Evolutionary conservation across 2,888 invertebrate genomes (phyloP).

Genomic region (Nephrotoma guestfalica): DNA sequence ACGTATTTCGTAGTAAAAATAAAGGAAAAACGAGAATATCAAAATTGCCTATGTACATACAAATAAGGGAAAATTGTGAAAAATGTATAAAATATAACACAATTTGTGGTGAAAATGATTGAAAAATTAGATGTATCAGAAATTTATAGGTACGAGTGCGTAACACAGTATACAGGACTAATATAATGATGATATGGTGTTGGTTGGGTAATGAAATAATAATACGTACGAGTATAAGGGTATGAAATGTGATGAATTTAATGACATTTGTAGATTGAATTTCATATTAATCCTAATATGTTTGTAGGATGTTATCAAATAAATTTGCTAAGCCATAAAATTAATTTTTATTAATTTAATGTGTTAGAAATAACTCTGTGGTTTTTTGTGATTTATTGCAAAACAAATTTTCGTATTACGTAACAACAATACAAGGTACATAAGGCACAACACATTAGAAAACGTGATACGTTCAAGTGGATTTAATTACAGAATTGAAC

Average conservation of each 20-base stretch:
- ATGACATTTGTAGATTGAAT: conserved; percentile 4
- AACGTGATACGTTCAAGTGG: not conserved
- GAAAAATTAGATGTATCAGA: not conserved
- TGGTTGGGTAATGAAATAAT: not conserved
- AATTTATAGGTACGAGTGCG: not conserved
- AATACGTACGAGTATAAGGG: not conserved
- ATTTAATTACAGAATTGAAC: not conserved
- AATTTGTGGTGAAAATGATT: conserved; percentile 4
- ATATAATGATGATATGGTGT: not conserved
- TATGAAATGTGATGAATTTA: conserved; percentile 3
- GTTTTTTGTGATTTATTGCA: not conserved
- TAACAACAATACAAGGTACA: not conserved
- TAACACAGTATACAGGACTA: not conserved
- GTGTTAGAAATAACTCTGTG: not conserved
- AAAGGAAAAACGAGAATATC: not conserved
- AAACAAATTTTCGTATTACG: not conserved
- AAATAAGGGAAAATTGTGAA: not conserved
- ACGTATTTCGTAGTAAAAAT: not conserved
- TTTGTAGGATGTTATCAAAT: not conserved
- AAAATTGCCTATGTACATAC: not conserved
- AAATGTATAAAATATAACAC: not conserved
- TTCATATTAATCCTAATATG: conserved; percentile 1
- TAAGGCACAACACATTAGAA: not conserved
- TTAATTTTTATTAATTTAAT: conserved; percentile 1
- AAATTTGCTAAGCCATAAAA: not conserved